Conservation (phyloP, 1,140 invertebrate species). For the Rhynchophorus ferrugineus region DNA sequence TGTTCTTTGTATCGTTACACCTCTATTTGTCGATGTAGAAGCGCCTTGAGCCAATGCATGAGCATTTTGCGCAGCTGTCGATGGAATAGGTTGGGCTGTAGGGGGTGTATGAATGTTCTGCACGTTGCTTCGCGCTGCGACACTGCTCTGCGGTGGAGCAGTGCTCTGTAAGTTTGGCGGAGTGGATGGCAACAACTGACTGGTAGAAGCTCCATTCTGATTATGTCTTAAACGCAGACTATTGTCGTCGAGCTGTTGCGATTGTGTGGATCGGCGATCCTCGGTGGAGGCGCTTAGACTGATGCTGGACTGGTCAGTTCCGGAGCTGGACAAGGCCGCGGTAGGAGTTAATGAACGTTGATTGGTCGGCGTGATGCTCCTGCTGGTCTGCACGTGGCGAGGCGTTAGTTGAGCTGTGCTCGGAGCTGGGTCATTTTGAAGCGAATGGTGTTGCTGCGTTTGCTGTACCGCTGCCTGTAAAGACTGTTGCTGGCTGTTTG, state of each 20-base stretch:
- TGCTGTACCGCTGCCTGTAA: neutral
- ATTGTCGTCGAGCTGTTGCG: too few species aligned
- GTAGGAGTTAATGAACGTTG: conserved; percentile 15
- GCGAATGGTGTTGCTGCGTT: conserved; percentile 1
- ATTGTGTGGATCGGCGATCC: too few species aligned
- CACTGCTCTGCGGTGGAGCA: conserved; percentile 6
- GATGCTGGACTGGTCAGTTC: conserved; percentile 13
- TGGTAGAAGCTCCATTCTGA: neutral
- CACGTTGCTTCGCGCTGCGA: conserved; percentile 4
- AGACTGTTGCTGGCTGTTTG: conserved; percentile 3
- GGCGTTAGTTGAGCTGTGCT: conserved; percentile 9
- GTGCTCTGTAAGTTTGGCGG: too few species aligned
- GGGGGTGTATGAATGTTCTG: conserved; percentile 9
- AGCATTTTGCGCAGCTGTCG: conserved; percentile 4
- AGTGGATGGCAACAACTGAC: too few species aligned
- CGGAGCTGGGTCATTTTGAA: neutral
- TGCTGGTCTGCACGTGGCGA: conserved; percentile 10
- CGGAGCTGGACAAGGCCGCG: conserved; percentile 12
- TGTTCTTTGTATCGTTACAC: conserved; percentile 29
- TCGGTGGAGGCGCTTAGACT: conserved; percentile 4
- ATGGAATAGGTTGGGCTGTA: conserved; percentile 1
- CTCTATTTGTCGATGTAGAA: conserved; percentile 13
- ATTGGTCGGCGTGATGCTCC: conserved; percentile 13
- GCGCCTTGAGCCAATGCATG: conserved; percentile 3
- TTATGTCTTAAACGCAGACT: neutral